Base-by-base conservation (phyloP, 2,797 vertebrate species). In the Buceros bicornis region DNA sequence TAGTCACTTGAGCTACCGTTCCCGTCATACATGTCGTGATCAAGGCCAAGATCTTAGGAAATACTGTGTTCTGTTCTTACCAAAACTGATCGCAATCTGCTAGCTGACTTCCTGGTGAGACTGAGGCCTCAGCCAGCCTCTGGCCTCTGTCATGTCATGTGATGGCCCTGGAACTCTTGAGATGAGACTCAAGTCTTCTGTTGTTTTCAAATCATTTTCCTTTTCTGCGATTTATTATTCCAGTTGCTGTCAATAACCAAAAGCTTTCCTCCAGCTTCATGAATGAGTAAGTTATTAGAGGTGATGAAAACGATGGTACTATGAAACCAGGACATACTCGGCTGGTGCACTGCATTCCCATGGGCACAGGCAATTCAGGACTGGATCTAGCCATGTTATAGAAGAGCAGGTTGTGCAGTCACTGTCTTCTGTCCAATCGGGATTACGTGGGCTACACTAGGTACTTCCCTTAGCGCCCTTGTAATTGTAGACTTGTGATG, bases 401-500 rank as follows among this genome's bases (percentile, higher is more conserved):
- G 42, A 66, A 76, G 16, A 81, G 12, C 53, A 57, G n/a, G 11
- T 28, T 73, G 12, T 61, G 15, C 33, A 60, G 54, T 29, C 86
- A 48, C 18, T 11, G 8, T 81, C n/a, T 51, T 47, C 22, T 72
- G 5, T 47, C 10, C 22, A 33, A 15, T 0, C 22, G 4, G 22
- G 31, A 47, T 86, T 33, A n/a, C 26, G 25, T 50, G 43, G 69
- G 16, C 29, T 62, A 8, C 47, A 35, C 29, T 47, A 56, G 33
- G 70, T 60, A 35, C 66, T 66, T 57, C 31, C 40, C 21, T 72
- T 29, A 37, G 18, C 40, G 42, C n/a, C 8, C 25, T 69, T 43
- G 5, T 21, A 29, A 8, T 8, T 35, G 40, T 17, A 66, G 61
- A 57, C 11, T 54, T 0, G 0, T 40, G 33, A 69, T 40, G 16